phyloP scores from a whole-genome alignment of 2,113 vertebrate species.

The Amazona guildingii region DNA sequence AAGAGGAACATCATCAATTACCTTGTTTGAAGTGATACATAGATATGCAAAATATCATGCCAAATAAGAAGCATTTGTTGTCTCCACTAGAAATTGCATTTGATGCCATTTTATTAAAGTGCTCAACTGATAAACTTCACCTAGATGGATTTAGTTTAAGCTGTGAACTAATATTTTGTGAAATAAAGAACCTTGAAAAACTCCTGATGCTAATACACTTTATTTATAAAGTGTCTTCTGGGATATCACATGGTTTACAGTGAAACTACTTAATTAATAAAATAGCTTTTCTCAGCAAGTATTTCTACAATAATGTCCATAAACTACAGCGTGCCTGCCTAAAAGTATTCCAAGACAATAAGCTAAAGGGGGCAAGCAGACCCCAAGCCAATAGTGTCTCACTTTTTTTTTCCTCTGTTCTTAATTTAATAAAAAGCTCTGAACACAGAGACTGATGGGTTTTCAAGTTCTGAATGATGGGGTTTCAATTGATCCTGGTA shows the following conservation, averaged over 20 bases:
- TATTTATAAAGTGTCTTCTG: slow-evolving; percentile 63
- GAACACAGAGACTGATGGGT: slow-evolving; percentile 34
- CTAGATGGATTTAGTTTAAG: neutral
- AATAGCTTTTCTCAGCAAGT: slow-evolving; percentile 64
- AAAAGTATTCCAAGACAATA: slow-evolving; percentile 45
- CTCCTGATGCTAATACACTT: slow-evolving; percentile 57
- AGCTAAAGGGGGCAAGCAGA: slow-evolving; percentile 37
- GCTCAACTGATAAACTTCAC: slow-evolving; percentile 25
- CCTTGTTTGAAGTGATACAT: slow-evolving; percentile 15
- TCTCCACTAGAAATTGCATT: slow-evolving; percentile 14
- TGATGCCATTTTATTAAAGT: slow-evolving; percentile 49
- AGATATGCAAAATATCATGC: slow-evolving; percentile 25
- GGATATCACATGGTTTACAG: slow-evolving; percentile 58
- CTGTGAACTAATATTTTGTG: slow-evolving; percentile 50
- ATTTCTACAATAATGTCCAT: slow-evolving; percentile 51
- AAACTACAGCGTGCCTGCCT: slow-evolving; percentile 13
- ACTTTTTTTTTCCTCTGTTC: neutral
- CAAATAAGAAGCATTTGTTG: slow-evolving; percentile 47
- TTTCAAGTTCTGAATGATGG: slow-evolving; percentile 36
- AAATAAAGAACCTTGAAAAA: slow-evolving; percentile 61
- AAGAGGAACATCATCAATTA: slow-evolving; percentile 23
- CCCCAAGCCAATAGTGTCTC: slow-evolving; percentile 46
- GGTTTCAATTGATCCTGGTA: slow-evolving; percentile 22
- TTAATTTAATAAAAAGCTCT: slow-evolving; percentile 66
- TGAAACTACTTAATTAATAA: slow-evolving; percentile 64